These are phyloP conservation scores for Axea sp. DNA, from an alignment of 2,888 invertebrate genomes.

Conservation along the genomic window DNA sequence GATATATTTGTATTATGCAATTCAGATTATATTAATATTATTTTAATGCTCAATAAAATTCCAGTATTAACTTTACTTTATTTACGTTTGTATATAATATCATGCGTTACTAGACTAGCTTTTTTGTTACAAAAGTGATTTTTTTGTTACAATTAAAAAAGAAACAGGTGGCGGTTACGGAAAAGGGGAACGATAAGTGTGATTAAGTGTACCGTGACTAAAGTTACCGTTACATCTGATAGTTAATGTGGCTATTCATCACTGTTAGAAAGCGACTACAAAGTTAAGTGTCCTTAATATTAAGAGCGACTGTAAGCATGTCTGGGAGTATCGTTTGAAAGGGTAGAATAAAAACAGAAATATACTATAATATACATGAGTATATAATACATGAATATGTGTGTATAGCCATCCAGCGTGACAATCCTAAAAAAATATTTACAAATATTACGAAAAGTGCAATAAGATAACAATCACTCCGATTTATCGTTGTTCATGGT, in stretches of 20 bases:
- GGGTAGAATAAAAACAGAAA: neutral
- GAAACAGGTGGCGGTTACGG: slow-evolving; percentile 47
- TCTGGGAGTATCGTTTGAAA: slow-evolving; percentile 54
- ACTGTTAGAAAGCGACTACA: slow-evolving; percentile 70
- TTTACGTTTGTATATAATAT: no score
- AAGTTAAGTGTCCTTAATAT: slow-evolving; percentile 79
- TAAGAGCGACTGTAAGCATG: slow-evolving; percentile 67
- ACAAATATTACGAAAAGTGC: slow-evolving; percentile 59
- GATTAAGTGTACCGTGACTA: slow-evolving; percentile 64
- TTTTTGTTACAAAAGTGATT: no score
- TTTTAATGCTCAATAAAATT: no score
- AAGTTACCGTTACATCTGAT: slow-evolving; percentile 60
- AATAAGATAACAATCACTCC: slow-evolving; percentile 52
- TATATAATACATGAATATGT: slow-evolving; percentile 48
- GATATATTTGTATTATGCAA: no score
- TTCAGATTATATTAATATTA: no score
- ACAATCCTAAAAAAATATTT: slow-evolving; percentile 58
- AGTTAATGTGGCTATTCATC: slow-evolving; percentile 66
- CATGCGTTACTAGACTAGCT: no score
- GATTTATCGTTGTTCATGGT: slow-evolving; percentile 50
- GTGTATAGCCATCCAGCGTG: slow-evolving; percentile 62
- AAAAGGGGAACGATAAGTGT: slow-evolving; percentile 59
- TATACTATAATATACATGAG: slow-evolving; percentile 13
- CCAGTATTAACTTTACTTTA: no score
- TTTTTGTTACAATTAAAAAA: no score